Base-by-base conservation (phyloP, 1,140 invertebrate genomes). In the Rhopalosiphum maidis region DNA sequence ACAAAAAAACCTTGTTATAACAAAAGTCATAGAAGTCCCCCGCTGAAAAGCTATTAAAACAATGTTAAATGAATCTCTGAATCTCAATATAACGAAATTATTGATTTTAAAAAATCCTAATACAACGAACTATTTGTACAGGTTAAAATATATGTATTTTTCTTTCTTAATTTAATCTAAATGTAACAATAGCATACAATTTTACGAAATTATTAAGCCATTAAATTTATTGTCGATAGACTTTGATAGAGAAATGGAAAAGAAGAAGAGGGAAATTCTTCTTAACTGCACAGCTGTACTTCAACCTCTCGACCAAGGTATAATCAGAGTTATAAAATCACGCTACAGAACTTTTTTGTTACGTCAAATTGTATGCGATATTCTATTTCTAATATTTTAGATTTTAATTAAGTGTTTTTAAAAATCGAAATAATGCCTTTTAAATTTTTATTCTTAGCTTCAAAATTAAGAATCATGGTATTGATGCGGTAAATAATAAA, bases 271-370 rank as follows among this genome's bases (percentile, higher is more conserved):
- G 37, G 88, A 93, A 94, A 93, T 94, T 94, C 92, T 94, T 48
- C 25, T 94, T 89, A 89, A 54, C 87, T 51, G 46, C 87, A 54
- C 96, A 48, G 95, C 95, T 30, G 94, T 95, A 91, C 94, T 96
- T n/a, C n/a, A n/a, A n/a, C n/a, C n/a, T n/a, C 94, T 96, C 93
- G 95, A 96, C 94, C 95, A 95, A 94, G 95, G 95, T 35, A 95
- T 96, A 83, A 96, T 96, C 92, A 94, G 94, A 90, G 94, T 94
- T 93, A 94, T 95, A 87, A 95, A 95, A 94, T 93, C 94, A 54
- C 94, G 51, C n/a, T 94, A 94, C 82, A 85, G 37, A 85, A 85
- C 82, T 6, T 85, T 85, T 85, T 85, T 85, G 35, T 83, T 46
- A 93, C 23, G 25, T 93, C 30, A 43, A 82, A 82, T 93, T 82